Conservation (phyloP, 1,140 invertebrate genomes). For the Euura saliciscinereae region DNA sequence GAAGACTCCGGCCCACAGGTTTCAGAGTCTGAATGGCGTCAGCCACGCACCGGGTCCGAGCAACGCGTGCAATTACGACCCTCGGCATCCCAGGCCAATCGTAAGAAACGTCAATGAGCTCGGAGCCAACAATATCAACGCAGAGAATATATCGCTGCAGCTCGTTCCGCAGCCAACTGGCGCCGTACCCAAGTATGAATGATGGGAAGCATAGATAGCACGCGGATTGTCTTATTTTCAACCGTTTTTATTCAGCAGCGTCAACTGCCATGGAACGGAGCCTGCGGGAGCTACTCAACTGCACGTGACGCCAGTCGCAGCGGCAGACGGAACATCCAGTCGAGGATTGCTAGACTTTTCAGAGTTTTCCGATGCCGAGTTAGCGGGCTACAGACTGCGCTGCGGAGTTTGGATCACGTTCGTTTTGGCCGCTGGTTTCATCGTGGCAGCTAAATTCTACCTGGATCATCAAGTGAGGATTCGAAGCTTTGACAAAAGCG, state of each 20-base stretch:
- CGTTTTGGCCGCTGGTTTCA: slow-evolving; percentile 67
- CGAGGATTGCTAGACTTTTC: slow-evolving; percentile 48
- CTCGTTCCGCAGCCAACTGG: neutral
- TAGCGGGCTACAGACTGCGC: slow-evolving; percentile 45
- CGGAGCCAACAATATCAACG: slow-evolving; percentile 14
- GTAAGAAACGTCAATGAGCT: slow-evolving; percentile 35
- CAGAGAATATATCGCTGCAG: neutral
- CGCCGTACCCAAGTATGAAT: neutral
- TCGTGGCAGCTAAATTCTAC: slow-evolving; percentile 72
- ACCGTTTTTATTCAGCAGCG: neutral
- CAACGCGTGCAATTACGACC: slow-evolving; percentile 30
- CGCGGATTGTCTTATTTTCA: neutral
- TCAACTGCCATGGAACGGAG: slow-evolving; percentile 25
- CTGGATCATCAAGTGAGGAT: slow-evolving; percentile 67
- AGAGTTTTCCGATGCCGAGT: slow-evolving; percentile 45
- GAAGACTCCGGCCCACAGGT: slow-evolving; percentile 72
- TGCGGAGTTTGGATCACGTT: slow-evolving; percentile 72
- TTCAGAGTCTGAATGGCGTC: slow-evolving; percentile 66
- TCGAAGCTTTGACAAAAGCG: slow-evolving; percentile 9
- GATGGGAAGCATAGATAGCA: neutral
- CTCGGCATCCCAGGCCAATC: slow-evolving; percentile 28
- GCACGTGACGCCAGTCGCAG: slow-evolving; percentile 28
- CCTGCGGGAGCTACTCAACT: slow-evolving; percentile 42
- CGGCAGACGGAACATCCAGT: slow-evolving; percentile 34
- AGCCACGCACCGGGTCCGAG: slow-evolving; percentile 40